Base-by-base conservation (phyloP, 2,113 vertebrate species). In the Dipodomys stephensi region DNA sequence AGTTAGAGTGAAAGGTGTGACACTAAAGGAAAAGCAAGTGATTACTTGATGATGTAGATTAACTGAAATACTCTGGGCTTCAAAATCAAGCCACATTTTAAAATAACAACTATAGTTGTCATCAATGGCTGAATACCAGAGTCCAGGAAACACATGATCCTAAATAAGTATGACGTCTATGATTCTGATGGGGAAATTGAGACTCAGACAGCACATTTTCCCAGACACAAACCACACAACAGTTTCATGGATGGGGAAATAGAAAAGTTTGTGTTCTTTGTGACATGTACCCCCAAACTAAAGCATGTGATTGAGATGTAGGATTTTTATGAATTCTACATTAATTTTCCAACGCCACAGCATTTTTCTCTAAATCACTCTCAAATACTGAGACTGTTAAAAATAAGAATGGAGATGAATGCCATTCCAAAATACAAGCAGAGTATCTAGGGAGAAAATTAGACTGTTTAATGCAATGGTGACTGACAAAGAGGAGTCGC, bases 391-490 rank as follows among this genome's bases (percentile, higher is more conserved):
- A 96, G 27, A n/a, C 28, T 73, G 69, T 87, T 93, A 95, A 95
- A 87, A 96, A 94, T 83, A 92, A 68, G 94, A 96, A 92, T n/a
- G 18, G 68, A 91, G 62, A 73, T 53, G 87, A 72, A 79, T 57
- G 90, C 0, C 0, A 28, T 90, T 90, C 6, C 76, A 39, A 87
- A 80, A 91, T 62, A 53, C 13, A 85, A 78, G 27, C 13, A 67
- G 73, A 35, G 2, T 73, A 44, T 20, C 22, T 35, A 72, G 28
- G 65, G 85, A 96, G 18, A 27, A 83, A 2, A 4, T 74, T 44
- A 30, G 15, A 10, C 1, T 96, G 87, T 92, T 97, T 95, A 95
- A 94, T 96, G 92, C 97, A 95, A 95, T 88, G 4, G 10, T 44
- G 67, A 60, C 44, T 35, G 7, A 30, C 35, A 30, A 83, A 80